Conservation (phyloP, 1,140 invertebrate genomes). For the Rhagoletis zephyria region DNA sequence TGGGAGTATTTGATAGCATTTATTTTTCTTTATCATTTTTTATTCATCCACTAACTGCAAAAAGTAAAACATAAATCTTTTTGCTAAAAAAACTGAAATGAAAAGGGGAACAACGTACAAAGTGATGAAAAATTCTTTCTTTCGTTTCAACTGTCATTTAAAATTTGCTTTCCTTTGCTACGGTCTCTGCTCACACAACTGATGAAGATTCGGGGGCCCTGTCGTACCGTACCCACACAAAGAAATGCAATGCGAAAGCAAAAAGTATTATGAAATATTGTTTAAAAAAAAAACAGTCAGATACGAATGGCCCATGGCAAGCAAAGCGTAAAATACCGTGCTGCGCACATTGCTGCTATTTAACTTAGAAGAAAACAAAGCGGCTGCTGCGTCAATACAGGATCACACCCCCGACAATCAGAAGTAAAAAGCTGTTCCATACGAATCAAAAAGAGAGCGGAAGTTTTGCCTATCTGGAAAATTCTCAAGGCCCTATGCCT, state of each 20-base stretch:
- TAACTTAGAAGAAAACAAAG: too few species aligned
- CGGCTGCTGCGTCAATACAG: too few species aligned
- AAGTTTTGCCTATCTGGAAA: too few species aligned
- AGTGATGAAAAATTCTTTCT: conserved; percentile 3
- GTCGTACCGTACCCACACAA: neutral
- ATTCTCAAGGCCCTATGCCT: too few species aligned
- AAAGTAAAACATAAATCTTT: neutral
- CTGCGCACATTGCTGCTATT: too few species aligned
- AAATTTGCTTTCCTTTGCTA: neutral
- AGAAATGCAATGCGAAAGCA: neutral
- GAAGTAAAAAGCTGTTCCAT: too few species aligned
- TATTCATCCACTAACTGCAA: neutral
- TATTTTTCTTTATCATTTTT: neutral
- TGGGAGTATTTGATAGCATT: neutral
- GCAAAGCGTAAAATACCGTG: too few species aligned
- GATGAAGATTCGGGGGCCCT: neutral
- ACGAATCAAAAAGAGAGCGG: too few species aligned
- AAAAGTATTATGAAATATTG: neutral
- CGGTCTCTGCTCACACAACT: too few species aligned
- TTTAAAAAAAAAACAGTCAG: too few species aligned
- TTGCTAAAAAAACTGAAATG: neutral
- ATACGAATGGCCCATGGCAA: too few species aligned
- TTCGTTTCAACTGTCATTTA: conserved; percentile 21
- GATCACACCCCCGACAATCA: too few species aligned
- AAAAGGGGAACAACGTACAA: neutral